These are phyloP conservation scores for Scolopax rusticola DNA, from an alignment of 2,797 vertebrate species.

Conservation along the genomic window DNA sequence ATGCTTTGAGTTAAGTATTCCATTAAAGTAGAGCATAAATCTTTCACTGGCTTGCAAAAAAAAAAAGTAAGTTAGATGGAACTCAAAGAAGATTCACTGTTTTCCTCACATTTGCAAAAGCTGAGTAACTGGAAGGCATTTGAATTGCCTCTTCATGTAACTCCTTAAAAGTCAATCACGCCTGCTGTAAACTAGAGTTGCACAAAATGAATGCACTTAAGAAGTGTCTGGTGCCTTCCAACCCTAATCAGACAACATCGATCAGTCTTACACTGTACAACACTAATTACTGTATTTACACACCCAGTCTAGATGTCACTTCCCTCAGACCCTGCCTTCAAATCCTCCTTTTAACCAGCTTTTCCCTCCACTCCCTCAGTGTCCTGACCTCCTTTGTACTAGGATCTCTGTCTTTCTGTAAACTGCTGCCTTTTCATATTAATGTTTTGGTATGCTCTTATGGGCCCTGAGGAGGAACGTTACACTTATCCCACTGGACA, in stretches of 20 bases:
- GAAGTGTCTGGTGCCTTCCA: background rate
- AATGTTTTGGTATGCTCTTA: background rate
- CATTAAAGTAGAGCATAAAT: background rate
- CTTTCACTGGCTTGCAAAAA: background rate
- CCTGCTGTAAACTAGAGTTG: background rate
- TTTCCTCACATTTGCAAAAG: background rate
- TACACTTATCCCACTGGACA: background rate
- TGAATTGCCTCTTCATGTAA: background rate
- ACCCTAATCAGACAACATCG: background rate
- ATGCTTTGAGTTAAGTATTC: background rate
- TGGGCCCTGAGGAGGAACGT: background rate
- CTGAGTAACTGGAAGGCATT: background rate
- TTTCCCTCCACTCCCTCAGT: background rate
- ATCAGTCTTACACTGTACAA: background rate
- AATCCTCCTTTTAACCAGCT: background rate
- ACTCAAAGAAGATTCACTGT: background rate
- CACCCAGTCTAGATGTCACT: background rate
- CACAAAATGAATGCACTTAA: background rate
- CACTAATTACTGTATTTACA: background rate
- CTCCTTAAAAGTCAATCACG: background rate
- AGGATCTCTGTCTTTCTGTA: background rate
- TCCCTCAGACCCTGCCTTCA: background rate
- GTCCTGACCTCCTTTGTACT: background rate
- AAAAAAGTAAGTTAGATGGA: background rate
- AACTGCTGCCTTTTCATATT: background rate